Conservation (phyloP, 1,140 invertebrate species). For the Calephelis nemesis region DNA sequence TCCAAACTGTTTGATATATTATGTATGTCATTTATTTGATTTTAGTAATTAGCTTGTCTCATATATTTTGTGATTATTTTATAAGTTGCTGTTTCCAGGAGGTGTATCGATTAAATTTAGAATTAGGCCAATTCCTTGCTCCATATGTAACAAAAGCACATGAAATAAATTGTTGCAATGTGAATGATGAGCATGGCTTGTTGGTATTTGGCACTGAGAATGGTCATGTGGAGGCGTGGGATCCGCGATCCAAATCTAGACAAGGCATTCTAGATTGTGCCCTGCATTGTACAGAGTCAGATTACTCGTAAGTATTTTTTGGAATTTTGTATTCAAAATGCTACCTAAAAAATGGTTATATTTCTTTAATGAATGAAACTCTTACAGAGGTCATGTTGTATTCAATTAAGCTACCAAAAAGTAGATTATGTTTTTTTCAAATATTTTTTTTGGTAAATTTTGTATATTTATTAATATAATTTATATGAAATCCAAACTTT, state of each 20-base stretch:
- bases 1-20: too few relatives aligned
- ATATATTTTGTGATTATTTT: not conserved
- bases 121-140: slow-evolving; percentile 95
- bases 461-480: too few relatives aligned
- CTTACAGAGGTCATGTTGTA: too few relatives aligned
- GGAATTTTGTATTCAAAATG: slow-evolving; percentile 15
- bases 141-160: slow-evolving; percentile 88
- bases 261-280: slow-evolving; percentile 93
- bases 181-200: slow-evolving; percentile 94
- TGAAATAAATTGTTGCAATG: slow-evolving; percentile 91
- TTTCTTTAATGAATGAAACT: too few relatives aligned
- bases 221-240: slow-evolving; percentile 97
- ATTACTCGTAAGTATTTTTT: slow-evolving; percentile 47
- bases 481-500: too few relatives aligned
- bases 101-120: slow-evolving; percentile 96
- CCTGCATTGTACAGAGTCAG: slow-evolving; percentile 79
- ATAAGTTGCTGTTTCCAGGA: slow-evolving; percentile 79
- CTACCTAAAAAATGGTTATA: too few relatives aligned
- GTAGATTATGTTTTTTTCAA: too few relatives aligned
- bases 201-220: slow-evolving; percentile 93
- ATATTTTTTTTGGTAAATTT: too few relatives aligned
- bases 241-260: slow-evolving; percentile 88
- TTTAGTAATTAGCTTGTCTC: too few relatives aligned
- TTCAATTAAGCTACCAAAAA: too few relatives aligned
- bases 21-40: too few relatives aligned